These are phyloP conservation scores for Buphagus erythrorhynchus DNA, from an alignment of 2,797 vertebrate genomes.

Conservation along the genomic window DNA sequence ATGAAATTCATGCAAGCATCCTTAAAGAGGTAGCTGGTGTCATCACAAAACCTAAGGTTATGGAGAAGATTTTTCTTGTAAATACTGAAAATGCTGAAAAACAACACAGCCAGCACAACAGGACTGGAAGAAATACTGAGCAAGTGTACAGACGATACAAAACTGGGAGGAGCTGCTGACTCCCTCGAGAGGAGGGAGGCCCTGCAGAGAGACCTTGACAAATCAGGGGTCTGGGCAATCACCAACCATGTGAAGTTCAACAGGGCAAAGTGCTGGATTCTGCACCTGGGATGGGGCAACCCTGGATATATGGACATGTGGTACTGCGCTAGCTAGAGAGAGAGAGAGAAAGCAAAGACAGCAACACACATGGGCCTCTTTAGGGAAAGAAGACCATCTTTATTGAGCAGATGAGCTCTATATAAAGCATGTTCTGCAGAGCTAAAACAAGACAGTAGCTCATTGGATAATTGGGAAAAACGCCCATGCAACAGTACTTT, in stretches of 20 bases:
- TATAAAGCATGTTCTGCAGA: too few relatives aligned
- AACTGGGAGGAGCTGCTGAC: neutral
- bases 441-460: too few relatives aligned
- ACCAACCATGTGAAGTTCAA: neutral
- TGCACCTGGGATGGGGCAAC: rapidly evolving
- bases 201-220: neutral
- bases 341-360: too few relatives aligned
- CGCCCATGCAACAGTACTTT: too few relatives aligned
- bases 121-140: neutral
- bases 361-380: too few relatives aligned
- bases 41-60: neutral
- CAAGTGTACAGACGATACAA: rapidly evolving
- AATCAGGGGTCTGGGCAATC: neutral
- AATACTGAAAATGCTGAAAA: neutral
- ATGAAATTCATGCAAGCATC: neutral
- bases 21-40: neutral
- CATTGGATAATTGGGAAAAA: too few relatives aligned
- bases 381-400: too few relatives aligned
- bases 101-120: neutral
- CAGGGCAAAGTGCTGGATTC: rapidly evolving
- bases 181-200: rapidly evolving
- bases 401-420: too few relatives aligned
- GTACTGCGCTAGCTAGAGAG: too few relatives aligned
- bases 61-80: neutral
- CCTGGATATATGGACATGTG: neutral